Conservation (phyloP, 2,888 invertebrate genomes). For the Rambutsinella grinnellia region DNA sequence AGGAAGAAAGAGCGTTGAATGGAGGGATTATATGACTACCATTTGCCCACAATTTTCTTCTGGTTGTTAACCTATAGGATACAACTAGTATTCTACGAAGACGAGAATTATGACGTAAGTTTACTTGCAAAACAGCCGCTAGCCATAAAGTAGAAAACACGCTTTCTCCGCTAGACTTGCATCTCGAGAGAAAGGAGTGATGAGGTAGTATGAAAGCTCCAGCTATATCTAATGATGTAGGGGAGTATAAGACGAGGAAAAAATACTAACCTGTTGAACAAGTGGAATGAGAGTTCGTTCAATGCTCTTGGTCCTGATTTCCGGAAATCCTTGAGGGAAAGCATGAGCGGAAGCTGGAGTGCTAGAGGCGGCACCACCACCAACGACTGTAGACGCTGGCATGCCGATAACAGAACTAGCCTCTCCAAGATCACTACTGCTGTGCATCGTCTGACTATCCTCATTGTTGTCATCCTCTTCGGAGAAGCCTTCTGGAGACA, state of each 20-base stretch:
- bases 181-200: no score
- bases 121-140: conserved; percentile 8
- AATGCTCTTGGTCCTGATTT: conserved; percentile 94
- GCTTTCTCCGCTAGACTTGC: no score
- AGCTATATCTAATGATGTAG: no score
- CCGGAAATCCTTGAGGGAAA: conserved; percentile 68
- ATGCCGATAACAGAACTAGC: conserved; percentile 17
- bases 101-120: conserved; percentile 27
- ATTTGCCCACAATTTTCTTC: no score
- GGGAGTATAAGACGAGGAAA: conserved; percentile 14
- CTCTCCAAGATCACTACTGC: conserved; percentile 33
- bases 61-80: no score
- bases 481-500: conserved; percentile 54
- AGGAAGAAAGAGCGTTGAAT: no score
- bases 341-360: conserved; percentile 27
- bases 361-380: neutral
- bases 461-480: conserved; percentile 55
- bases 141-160: conserved; percentile 1
- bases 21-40: no score
- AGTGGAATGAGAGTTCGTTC: conserved; percentile 94
- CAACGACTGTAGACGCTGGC: neutral
- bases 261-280: conserved; percentile 87
- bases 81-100: neutral
- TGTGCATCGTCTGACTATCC: conserved; percentile 38
- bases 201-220: no score